Base-by-base conservation (phyloP, 2,113 vertebrate genomes). In the Elgaria multicarinata region DNA sequence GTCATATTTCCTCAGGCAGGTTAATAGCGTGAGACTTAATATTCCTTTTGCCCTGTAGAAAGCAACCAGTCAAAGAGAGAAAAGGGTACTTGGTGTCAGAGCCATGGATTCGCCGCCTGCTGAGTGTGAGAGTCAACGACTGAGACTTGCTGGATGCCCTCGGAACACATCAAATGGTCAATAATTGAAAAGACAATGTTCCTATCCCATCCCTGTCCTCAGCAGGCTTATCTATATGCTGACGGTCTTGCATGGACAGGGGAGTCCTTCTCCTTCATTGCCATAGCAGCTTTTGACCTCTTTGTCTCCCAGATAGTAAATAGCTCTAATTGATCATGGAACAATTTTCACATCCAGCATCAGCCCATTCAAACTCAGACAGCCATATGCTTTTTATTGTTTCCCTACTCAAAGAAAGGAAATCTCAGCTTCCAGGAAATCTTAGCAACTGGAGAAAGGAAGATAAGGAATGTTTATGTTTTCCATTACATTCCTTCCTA, bases 281-380 rank as follows among this genome's bases (percentile, higher is more conserved):
- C 87, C 75, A 79, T 85, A 87, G 92, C 94, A 83, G 64, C 66
- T 93, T 90, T 93, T 89, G 71, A 33, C 1, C 20, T 81, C 90
- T 95, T 95, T 93, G 89, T 87, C 88, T 94, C 80, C 78, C 90
- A 53, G 69, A 26, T 90, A 91, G 87, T 87, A n/a, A 0, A 69
- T 69, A 91, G 64, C 33, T 64, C 74, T 90, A 93, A 90, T 42
- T 91, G 79, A 89, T 84, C 78, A n/a, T 0, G 6, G 79, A 93
- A 89, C 83, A 87, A 94, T 94, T 95, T 84, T 92, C 90, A 91
- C 90, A 20, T 88, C 92, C 91, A 86, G 93, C 88, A 76, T 79
- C 83, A 72, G 77, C 8, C 36, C 33, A 91, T 94, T 92, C 93
- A 83, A 83, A 91, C 78, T 88, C 55, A 86, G 88, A 90, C 28